Percentiles rank a stretch among this genome's conserved stretches.
Evolutionary conservation across 2,113 vertebrate species (phyloP).

Genomic region (Pluvialis apricaria): DNA sequence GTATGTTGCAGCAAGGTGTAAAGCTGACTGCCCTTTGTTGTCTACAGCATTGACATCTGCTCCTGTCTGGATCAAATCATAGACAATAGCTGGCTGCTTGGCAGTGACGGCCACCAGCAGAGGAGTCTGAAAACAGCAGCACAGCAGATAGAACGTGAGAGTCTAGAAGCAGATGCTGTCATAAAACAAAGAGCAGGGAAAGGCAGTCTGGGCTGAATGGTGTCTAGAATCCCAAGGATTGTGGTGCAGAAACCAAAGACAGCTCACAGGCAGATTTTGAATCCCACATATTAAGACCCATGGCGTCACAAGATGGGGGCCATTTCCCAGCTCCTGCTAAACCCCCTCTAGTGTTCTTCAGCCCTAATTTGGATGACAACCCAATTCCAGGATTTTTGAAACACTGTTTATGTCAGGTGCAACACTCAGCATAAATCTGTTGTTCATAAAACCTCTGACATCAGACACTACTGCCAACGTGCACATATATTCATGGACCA

Average conservation of each 20-base stretch:
- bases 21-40: slow-evolving; percentile 59
- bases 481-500: neutral
- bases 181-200: too few relatives aligned
- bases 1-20: slow-evolving; percentile 52
- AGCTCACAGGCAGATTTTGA: neutral
- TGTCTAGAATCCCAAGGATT: neutral
- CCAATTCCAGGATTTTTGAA: neutral
- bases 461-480: neutral
- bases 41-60: slow-evolving; percentile 58
- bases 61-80: slow-evolving; percentile 60
- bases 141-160: neutral
- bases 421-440: neutral
- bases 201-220: neutral
- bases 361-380: neutral
- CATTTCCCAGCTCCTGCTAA: neutral
- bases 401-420: neutral
- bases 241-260: neutral
- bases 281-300: accelerated
- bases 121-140: slow-evolving; percentile 55
- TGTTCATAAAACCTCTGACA: neutral
- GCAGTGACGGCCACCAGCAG: slow-evolving; percentile 66
- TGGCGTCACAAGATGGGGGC: accelerated
- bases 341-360: neutral
- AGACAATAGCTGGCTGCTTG: slow-evolving; percentile 55
- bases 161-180: neutral